A percentile compares a stretch with the other conserved stretches of the same genome.
phyloP scores from a whole-genome alignment of 2,113 vertebrate species.

The Thinocorus orbignyianus region DNA sequence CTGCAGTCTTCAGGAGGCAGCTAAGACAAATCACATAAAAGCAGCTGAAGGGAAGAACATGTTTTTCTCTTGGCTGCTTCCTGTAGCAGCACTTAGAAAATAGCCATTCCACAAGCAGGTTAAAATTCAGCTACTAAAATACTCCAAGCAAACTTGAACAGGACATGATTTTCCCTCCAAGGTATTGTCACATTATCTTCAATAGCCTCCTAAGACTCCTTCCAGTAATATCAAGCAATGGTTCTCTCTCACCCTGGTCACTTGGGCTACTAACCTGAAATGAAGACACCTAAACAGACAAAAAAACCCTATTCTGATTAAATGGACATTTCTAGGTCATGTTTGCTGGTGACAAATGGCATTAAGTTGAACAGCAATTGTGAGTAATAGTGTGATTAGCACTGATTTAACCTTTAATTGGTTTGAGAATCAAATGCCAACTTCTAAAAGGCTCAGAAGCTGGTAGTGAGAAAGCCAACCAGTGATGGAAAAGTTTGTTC shows the following conservation, averaged over 20 bases:
- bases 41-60: background rate
- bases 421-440: background rate
- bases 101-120: background rate
- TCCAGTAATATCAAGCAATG: background rate
- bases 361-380: background rate
- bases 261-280: background rate
- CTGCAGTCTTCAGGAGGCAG: background rate
- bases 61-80: background rate
- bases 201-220: background rate
- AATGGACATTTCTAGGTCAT: background rate
- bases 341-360: background rate
- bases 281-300: background rate
- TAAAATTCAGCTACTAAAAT: background rate
- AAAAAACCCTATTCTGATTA: background rate
- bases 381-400: background rate
- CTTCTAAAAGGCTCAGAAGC: background rate
- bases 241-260: background rate
- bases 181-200: background rate
- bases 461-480: background rate
- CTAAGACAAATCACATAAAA: background rate
- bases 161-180: background rate
- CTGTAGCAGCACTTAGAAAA: background rate
- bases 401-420: background rate
- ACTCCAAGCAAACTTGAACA: background rate
- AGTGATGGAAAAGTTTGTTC: background rate